Evolutionary conservation across 1,140 invertebrate species (phyloP).

Genomic region (Dinothrombium tinctorium): DNA sequence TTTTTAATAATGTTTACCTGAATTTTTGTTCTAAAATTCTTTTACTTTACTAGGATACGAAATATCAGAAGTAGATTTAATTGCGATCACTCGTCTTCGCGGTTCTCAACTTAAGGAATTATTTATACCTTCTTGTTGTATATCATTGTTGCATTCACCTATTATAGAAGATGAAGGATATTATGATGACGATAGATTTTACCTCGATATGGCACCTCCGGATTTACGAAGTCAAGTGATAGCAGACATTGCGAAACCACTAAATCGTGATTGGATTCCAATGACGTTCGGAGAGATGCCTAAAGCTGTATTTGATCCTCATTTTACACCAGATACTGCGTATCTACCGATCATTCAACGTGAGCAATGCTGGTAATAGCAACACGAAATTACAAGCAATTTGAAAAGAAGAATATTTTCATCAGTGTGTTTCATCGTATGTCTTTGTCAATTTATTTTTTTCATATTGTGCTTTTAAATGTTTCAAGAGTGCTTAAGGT

Average conservation of each 20-base stretch:
- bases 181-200: background rate
- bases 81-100: constrained; percentile 39
- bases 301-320: constrained; percentile 6
- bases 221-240: background rate
- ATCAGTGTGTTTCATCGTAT: too few species aligned
- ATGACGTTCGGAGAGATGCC: constrained; percentile 8
- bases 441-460: too few species aligned
- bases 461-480: too few species aligned
- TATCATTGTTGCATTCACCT: constrained; percentile 13
- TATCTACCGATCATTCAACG: background rate
- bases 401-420: too few species aligned
- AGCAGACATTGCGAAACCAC: constrained; percentile 5
- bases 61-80: constrained; percentile 34
- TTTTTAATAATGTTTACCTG: constrained; percentile 1
- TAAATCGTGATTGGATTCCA: constrained; percentile 9
- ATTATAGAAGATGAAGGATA: constrained; percentile 1
- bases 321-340: background rate
- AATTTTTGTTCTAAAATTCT: constrained; percentile 13
- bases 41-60: constrained; percentile 36
- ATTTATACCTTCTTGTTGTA: constrained; percentile 31
- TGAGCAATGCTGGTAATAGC: too few species aligned
- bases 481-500: too few species aligned
- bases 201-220: background rate
- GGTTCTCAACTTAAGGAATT: constrained; percentile 32
- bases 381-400: too few species aligned